Evolutionary conservation across 1,140 invertebrate genomes (phyloP).

Genomic region (Sitobion miscanthi): DNA sequence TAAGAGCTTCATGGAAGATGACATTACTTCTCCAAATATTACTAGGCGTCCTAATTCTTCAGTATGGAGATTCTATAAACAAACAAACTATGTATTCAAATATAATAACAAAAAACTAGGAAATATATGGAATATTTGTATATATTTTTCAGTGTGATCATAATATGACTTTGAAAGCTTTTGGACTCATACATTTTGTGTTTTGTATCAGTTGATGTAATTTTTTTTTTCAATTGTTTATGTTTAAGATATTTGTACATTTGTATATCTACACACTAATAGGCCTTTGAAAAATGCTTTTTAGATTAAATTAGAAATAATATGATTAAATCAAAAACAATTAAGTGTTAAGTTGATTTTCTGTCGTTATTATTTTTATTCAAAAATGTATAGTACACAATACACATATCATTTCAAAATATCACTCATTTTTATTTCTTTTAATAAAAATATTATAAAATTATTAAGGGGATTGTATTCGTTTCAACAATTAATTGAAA

Average conservation of each 20-base stretch:
- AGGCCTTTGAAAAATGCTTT: not conserved
- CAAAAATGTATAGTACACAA: not conserved
- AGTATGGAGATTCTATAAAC: constrained; percentile 75
- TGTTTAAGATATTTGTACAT: too few species aligned
- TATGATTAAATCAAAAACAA: not conserved
- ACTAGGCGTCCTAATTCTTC: constrained; percentile 79
- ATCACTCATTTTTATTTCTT: not conserved
- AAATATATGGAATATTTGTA: not conserved
- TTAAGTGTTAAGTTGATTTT: not conserved
- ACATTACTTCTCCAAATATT: constrained; percentile 81
- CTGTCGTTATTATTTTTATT: not conserved
- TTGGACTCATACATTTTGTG: not conserved
- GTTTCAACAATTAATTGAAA: not conserved
- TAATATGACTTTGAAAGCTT: not conserved
- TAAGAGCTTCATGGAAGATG: constrained; percentile 77
- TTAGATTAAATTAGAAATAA: not conserved
- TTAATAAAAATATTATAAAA: not conserved
- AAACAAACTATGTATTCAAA: not conserved
- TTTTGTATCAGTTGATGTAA: not conserved
- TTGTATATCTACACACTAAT: not conserved
- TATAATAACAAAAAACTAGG: not conserved
- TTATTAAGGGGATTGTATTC: not conserved
- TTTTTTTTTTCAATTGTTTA: not conserved
- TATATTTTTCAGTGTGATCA: not conserved
- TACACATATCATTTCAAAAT: not conserved